phyloP scores from a whole-genome alignment of 2,888 invertebrate genomes.

The Amphipoea lucens region DNA sequence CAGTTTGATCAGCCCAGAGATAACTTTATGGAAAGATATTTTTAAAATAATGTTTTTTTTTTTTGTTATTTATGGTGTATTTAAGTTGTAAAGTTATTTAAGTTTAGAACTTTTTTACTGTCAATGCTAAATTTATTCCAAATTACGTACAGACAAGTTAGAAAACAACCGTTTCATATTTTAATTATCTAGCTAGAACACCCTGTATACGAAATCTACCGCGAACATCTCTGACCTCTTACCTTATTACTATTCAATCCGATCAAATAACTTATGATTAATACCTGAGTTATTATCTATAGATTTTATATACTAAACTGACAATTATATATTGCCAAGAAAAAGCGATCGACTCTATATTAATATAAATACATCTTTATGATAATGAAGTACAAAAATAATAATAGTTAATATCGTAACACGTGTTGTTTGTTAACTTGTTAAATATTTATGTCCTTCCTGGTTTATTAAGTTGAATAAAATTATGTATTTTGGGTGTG shows the following conservation, averaged over 20 bases:
- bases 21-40: slow-evolving; percentile 9
- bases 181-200: slow-evolving; percentile 31
- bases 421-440: slow-evolving; percentile 48
- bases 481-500: neutral
- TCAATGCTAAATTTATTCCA: neutral
- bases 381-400: slow-evolving; percentile 41
- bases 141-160: neutral
- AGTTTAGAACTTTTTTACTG: neutral
- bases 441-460: slow-evolving; percentile 48
- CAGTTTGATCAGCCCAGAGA: slow-evolving; percentile 13
- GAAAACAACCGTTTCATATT: slow-evolving; percentile 20
- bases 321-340: slow-evolving; percentile 59
- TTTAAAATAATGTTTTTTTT: neutral
- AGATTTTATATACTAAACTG: slow-evolving; percentile 61
- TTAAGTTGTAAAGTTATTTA: slow-evolving; percentile 3
- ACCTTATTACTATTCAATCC: slow-evolving; percentile 54
- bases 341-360: slow-evolving; percentile 33
- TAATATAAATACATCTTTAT: slow-evolving; percentile 39
- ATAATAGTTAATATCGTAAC: slow-evolving; percentile 48
- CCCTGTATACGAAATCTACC: slow-evolving; percentile 31
- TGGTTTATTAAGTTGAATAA: slow-evolving; percentile 24
- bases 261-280: slow-evolving; percentile 64
- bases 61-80: neutral
- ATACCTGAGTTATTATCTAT: slow-evolving; percentile 58
- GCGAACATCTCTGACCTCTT: slow-evolving; percentile 52